Evolutionary conservation across 2,113 vertebrate genomes (phyloP), one percentile per base, ranked within the genome.

Genomic region (Sceloporus tristichus): DNA sequence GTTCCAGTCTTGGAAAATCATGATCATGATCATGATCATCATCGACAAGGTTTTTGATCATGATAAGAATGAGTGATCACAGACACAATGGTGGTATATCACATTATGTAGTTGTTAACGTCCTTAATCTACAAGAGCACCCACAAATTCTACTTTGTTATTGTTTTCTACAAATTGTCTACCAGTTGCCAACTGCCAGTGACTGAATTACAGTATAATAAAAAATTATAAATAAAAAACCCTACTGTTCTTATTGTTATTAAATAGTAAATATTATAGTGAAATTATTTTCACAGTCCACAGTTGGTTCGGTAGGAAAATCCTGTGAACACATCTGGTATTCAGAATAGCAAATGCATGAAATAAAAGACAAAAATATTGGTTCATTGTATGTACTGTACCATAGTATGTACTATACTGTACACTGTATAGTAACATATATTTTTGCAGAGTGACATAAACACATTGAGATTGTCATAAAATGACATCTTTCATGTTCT

Each of bases 101-200:
- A 9, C 38, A 29, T 13, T 29, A 42, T 76, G 16, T 75, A 19
- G 11, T 76, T 5, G 48, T 76, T 48, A n/a, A 79, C 54, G 25
- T 14, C 53, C 9, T 54, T 54, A 48, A 48, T 48, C 40, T 54
- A 29, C 23, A 54, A 79, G 27, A 78, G 4, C 42, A 78, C 40
- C 34, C 79, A 40, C 62, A 88, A 40, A 27, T 68, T 34, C 1
- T 2, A 87, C 90, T 83, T 76, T 27, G 88, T 74, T 89, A 42
- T 82, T 89, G 53, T 59, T 83, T 56, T 87, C 0, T 0, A 34
- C 27, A 87, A 27, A 54, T 90, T 62, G 11, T 10, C 34, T 16
- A 62, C 25, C 56, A 53, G 87, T 85, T 84, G 91, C 14, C 68
- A 94, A 92, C 0, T 2, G 82, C 80, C 85, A 0, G 0, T 7